A percentile compares a stretch with the other conserved stretches of the same genome.
phyloP scores from a whole-genome alignment of 2,888 invertebrate species.

The Drosophila atripex region DNA sequence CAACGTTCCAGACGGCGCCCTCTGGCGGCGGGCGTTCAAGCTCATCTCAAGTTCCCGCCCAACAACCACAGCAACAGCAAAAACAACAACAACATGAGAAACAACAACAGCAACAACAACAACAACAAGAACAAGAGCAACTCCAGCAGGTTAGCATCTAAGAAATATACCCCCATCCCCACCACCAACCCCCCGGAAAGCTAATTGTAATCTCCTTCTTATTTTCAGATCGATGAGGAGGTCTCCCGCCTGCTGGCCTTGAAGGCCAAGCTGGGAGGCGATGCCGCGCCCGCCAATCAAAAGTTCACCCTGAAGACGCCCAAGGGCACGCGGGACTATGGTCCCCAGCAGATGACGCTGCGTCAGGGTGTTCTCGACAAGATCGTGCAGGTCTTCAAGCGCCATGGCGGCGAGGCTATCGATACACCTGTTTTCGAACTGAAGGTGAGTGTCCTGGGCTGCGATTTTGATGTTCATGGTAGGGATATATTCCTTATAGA shows the following conservation, averaged over 20 bases:
- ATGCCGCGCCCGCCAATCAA: slow-evolving; percentile 86
- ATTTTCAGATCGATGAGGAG: slow-evolving; percentile 91
- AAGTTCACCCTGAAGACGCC: slow-evolving; percentile 95
- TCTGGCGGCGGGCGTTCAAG: slow-evolving; percentile 49
- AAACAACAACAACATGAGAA: slow-evolving; percentile 47
- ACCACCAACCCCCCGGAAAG: neutral
- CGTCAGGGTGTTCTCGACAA: slow-evolving; percentile 93
- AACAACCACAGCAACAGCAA: slow-evolving; percentile 59
- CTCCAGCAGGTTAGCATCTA: slow-evolving; percentile 82
- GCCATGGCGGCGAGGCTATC: slow-evolving; percentile 98
- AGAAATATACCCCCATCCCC: slow-evolving; percentile 32
- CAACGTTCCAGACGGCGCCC: slow-evolving; percentile 60
- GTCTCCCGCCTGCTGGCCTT: slow-evolving; percentile 91
- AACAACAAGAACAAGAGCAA: slow-evolving; percentile 61
- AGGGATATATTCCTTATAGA: no score
- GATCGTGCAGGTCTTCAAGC: slow-evolving; percentile 95
- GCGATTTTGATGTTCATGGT: neutral
- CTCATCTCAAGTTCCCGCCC: slow-evolving; percentile 70
- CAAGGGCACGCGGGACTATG: slow-evolving; percentile 97
- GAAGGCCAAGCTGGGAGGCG: slow-evolving; percentile 89
- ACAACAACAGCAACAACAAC: slow-evolving; percentile 40
- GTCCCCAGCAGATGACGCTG: slow-evolving; percentile 97
- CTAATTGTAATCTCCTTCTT: slow-evolving; percentile 11
- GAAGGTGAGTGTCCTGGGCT: slow-evolving; percentile 87
- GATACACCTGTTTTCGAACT: slow-evolving; percentile 99